Base-by-base conservation (phyloP, 2,113 vertebrate genomes). In the Oreochromis aureus region DNA sequence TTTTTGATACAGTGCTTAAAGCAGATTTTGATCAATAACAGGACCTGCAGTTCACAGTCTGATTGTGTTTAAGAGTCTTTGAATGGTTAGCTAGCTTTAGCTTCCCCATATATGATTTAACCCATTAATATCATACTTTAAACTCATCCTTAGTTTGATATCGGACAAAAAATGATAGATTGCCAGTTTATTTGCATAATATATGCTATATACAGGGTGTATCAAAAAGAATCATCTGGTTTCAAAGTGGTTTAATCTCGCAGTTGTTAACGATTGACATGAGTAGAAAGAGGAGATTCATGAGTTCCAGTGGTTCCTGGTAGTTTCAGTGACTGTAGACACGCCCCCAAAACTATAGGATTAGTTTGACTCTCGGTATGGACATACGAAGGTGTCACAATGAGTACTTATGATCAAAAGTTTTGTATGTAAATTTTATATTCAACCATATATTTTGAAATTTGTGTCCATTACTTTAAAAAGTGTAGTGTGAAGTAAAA, bases 21-120 rank as follows among this genome's bases (percentile, higher is more conserved):
- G 63, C 36, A 79, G 78, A 92, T 88, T 86, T 85, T 69, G 46
- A 80, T 80, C 51, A 79, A 89, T 90, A 89, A 86, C n/a, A n/a
- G 80, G 3, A 58, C 58, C 73, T 66, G 34, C 19, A 36, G 18
- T 71, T 90, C 73, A 88, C 85, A 69, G 12, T 80, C 19, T 58
- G 36, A 85, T 61, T 86, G n/a, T 71, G 36, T 71, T 66, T 10
- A 22, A 71, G 66, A 71, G n/a, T 8, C 1, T 44, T 71, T 44
- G 22, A 71, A 44, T 71, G 34, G 19, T 69, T 41, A 44, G n/a
- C 39, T 48, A 76, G 46, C 41, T 48, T 76, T 46, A 30, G 9
- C 10, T 27, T 30, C 15, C 41, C 13, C 9, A 48, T 30, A 46
- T 22, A n/a, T 36, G 18, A 36, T 36, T 34, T 34, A 36, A 63